A percentile compares a stretch with the other conserved stretches of the same genome.
phyloP scores from a whole-genome alignment of 2,113 vertebrate genomes.

The Notothenia rossii region DNA sequence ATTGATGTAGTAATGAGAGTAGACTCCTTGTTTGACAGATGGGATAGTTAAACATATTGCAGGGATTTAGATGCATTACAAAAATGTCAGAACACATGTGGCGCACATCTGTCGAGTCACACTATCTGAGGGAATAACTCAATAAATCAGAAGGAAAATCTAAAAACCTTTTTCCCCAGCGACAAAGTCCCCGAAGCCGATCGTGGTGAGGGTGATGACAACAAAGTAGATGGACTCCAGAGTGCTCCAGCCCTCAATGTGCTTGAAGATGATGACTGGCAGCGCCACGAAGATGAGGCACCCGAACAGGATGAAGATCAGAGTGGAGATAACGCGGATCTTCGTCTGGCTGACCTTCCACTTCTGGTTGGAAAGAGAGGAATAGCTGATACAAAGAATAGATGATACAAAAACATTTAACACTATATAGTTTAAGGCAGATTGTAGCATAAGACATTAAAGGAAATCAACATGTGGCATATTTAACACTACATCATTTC shows the following conservation, averaged over 20 bases:
- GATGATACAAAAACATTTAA: neutral
- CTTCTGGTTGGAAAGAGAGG: slow-evolving; percentile 83
- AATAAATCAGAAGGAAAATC: neutral
- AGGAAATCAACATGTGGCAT: slow-evolving; percentile 14
- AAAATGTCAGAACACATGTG: neutral
- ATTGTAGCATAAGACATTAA: too few species aligned
- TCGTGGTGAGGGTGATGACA: slow-evolving; percentile 98
- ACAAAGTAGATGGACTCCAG: slow-evolving; percentile 98
- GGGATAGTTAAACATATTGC: neutral
- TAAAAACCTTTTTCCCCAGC: slow-evolving; percentile 87
- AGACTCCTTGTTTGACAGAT: neutral
- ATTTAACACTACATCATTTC: neutral
- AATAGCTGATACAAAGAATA: neutral
- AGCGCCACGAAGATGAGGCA: slow-evolving; percentile 97
- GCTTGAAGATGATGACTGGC: slow-evolving; percentile 95
- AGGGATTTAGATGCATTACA: neutral
- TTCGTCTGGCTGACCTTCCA: slow-evolving; percentile 99
- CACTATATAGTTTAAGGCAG: neutral
- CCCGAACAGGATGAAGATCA: slow-evolving; percentile 97
- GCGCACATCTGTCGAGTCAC: slow-evolving; percentile 30
- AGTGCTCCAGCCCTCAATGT: slow-evolving; percentile 97
- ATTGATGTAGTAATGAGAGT: too few species aligned
- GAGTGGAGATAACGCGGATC: slow-evolving; percentile 97
- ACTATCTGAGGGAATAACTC: slow-evolving; percentile 25
- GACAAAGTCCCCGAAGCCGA: slow-evolving; percentile 98